These are phyloP conservation scores for Melanostoma mellinum DNA, from an alignment of 2,888 invertebrate species.

Conservation along the genomic window DNA sequence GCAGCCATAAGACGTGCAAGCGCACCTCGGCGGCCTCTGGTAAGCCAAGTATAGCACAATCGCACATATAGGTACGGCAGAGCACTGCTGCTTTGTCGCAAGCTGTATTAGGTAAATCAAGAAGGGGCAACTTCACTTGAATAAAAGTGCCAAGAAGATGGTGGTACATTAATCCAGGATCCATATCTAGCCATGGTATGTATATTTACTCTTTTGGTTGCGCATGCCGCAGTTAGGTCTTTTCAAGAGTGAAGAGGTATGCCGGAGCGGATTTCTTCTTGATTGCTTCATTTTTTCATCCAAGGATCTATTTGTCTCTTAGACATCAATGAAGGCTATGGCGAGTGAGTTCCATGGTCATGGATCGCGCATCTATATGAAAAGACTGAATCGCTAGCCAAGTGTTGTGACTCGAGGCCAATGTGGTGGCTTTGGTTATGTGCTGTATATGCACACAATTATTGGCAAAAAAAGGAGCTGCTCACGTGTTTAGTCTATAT, in stretches of 20 bases:
- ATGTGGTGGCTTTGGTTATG: slow-evolving; percentile 50
- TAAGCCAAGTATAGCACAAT: slow-evolving; percentile 60
- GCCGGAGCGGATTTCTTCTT: slow-evolving; percentile 34
- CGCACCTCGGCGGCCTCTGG: slow-evolving; percentile 64
- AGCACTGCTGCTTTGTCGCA: slow-evolving; percentile 60
- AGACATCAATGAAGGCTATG: slow-evolving; percentile 66
- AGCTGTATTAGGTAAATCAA: slow-evolving; percentile 66
- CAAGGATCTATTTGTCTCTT: slow-evolving; percentile 68
- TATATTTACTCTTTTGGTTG: slow-evolving; percentile 65
- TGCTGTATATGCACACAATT: slow-evolving; percentile 41
- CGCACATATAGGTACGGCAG: neutral
- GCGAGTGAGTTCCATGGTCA: slow-evolving; percentile 51
- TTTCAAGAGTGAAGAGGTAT: slow-evolving; percentile 7
- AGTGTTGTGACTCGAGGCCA: slow-evolving; percentile 68
- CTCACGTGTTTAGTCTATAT: slow-evolving; percentile 39
- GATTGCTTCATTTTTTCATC: slow-evolving; percentile 71
- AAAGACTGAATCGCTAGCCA: slow-evolving; percentile 26
- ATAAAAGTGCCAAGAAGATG: slow-evolving; percentile 71
- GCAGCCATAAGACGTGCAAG: slow-evolving; percentile 63
- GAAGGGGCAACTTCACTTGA: slow-evolving; percentile 60
- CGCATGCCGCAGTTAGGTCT: slow-evolving; percentile 47
- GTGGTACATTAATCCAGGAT: slow-evolving; percentile 71
- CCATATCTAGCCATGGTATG: slow-evolving; percentile 61
- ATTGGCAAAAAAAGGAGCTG: slow-evolving; percentile 36
- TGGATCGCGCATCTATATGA: slow-evolving; percentile 42